Evolutionary conservation across 2,888 invertebrate species (phyloP).

Genomic region (Plebejus anna): DNA sequence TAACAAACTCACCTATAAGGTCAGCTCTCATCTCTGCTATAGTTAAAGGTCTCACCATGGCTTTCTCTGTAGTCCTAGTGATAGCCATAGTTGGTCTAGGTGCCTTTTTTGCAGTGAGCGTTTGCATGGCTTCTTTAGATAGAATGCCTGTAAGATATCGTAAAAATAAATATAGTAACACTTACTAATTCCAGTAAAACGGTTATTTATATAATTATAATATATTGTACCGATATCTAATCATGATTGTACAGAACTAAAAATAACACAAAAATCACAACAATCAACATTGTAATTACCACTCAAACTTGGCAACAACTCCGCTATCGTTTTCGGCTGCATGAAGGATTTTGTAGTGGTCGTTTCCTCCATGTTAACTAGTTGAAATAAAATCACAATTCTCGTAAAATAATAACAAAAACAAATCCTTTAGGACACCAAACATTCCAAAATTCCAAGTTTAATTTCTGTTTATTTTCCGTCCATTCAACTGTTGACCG

Average conservation of each 20-base stretch:
- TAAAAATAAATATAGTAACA: background rate
- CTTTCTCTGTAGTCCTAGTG: constrained; percentile 52
- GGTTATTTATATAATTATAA: background rate
- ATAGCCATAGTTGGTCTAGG: constrained; percentile 46
- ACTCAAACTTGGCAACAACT: constrained; percentile 56
- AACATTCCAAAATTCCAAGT: constrained; percentile 30
- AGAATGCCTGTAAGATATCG: constrained; percentile 49
- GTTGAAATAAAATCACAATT: constrained; percentile 32
- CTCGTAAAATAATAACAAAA: constrained; percentile 30
- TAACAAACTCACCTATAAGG: constrained; percentile 45
- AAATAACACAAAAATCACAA: constrained; percentile 24
- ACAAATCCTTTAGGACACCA: constrained; percentile 34
- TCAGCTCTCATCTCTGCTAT: constrained; percentile 59
- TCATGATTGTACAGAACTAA: constrained; percentile 16
- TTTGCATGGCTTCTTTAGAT: constrained; percentile 50
- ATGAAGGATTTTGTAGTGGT: constrained; percentile 42
- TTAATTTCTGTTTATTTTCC: background rate
- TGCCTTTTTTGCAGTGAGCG: constrained; percentile 53
- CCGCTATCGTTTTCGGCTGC: constrained; percentile 56
- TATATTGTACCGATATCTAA: background rate
- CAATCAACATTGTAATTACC: constrained; percentile 43
- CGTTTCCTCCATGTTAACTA: constrained; percentile 50
- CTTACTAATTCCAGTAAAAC: background rate
- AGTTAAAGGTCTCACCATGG: constrained; percentile 52
- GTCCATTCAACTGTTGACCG: constrained; percentile 27